Evolutionary conservation across 2,888 invertebrate species (phyloP).

Genomic region (Caenorhabditis panamensis): DNA sequence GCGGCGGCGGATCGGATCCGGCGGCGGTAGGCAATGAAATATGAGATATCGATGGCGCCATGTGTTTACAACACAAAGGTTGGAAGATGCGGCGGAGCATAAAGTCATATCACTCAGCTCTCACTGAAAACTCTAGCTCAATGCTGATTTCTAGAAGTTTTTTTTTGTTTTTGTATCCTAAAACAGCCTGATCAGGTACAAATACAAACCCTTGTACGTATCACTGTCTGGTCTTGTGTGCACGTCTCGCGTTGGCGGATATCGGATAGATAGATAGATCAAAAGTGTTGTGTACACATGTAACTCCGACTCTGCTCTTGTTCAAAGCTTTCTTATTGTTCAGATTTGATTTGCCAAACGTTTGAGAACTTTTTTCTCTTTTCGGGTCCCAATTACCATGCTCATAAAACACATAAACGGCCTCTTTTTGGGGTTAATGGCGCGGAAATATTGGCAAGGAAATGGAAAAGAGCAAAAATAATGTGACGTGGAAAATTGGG

Average conservation of each 20-base stretch:
- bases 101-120: constrained; percentile 6
- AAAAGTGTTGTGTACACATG: constrained; percentile 67
- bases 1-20: constrained; percentile 15
- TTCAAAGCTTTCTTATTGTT: constrained; percentile 40
- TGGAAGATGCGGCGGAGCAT: constrained; percentile 12
- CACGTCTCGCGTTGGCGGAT: constrained; percentile 38
- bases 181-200: constrained; percentile 12
- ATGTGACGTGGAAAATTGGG: constrained; percentile 42
- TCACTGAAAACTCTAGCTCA: no score
- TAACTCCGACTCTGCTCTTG: constrained; percentile 57
- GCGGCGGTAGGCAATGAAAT: constrained; percentile 52
- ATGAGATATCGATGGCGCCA: constrained; percentile 42
- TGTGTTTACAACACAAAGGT: constrained; percentile 33
- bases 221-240: constrained; percentile 44
- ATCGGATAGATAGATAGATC: constrained; percentile 40
- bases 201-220: no score
- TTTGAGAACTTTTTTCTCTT: constrained; percentile 11
- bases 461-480: constrained; percentile 12
- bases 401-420: constrained; percentile 18
- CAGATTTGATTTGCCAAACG: constrained; percentile 16
- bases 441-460: constrained; percentile 35
- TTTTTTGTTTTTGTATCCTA: neutral
- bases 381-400: constrained; percentile 34
- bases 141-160: no score
- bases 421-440: constrained; percentile 36